Percentiles rank a stretch among this genome's conserved stretches.
Evolutionary conservation across 2,113 vertebrate genomes (phyloP).

Genomic region (Lipophrys pholis): DNA sequence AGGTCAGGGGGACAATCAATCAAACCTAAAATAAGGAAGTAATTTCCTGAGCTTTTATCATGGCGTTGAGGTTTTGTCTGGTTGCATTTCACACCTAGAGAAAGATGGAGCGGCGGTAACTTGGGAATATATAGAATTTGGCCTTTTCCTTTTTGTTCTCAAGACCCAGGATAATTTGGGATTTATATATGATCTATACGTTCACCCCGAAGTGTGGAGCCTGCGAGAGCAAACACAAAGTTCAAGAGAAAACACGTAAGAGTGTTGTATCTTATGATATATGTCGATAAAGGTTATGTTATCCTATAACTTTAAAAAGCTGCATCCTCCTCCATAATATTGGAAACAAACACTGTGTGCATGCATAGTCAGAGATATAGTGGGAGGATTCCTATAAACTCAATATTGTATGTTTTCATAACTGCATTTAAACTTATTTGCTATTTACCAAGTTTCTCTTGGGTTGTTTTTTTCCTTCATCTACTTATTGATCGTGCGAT

Average conservation of each 20-base stretch:
- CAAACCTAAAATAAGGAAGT: slow-evolving; percentile 81
- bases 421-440: neutral
- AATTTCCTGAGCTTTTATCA: slow-evolving; percentile 78
- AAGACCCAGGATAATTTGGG: slow-evolving; percentile 53
- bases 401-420: slow-evolving; percentile 11
- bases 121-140: slow-evolving; percentile 56
- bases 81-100: slow-evolving; percentile 66
- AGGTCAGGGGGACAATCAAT: slow-evolving; percentile 83
- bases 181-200: slow-evolving; percentile 44
- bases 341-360: slow-evolving; percentile 29
- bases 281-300: slow-evolving; percentile 49
- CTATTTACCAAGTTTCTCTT: neutral
- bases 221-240: slow-evolving; percentile 37
- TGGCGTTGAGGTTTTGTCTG: slow-evolving; percentile 68
- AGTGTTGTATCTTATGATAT: slow-evolving; percentile 19
- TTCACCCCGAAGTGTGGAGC: slow-evolving; percentile 45
- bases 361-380: slow-evolving; percentile 7
- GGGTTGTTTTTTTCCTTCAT: neutral
- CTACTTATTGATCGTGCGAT: neutral
- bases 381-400: slow-evolving; percentile 23
- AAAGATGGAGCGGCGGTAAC: slow-evolving; percentile 42
- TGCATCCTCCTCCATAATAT: slow-evolving; percentile 43
- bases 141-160: slow-evolving; percentile 48
- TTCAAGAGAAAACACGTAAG: slow-evolving; percentile 19
- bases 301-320: slow-evolving; percentile 54